Conservation (phyloP, 2,113 vertebrate species). For the Oncorhynchus keta region DNA sequence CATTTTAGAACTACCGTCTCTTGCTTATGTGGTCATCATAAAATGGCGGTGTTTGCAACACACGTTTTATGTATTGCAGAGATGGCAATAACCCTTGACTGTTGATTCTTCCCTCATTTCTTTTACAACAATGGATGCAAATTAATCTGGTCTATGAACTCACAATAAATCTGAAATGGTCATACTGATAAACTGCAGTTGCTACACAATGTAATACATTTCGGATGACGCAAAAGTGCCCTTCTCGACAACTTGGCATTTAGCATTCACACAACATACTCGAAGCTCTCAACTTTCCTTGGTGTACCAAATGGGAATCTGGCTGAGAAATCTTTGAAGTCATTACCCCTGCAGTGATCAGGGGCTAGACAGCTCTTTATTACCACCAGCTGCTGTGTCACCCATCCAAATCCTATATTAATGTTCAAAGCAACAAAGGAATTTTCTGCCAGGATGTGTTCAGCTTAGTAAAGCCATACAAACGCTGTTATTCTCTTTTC, state of each 20-base stretch:
- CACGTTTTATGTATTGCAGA: no score
- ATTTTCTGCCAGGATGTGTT: slow-evolving; percentile 34
- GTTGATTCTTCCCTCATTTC: no score
- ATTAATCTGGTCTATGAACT: no score
- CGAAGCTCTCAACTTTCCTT: slow-evolving; percentile 26
- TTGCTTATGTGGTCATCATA: no score
- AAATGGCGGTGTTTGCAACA: no score
- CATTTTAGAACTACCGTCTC: no score
- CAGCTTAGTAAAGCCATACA: slow-evolving; percentile 43
- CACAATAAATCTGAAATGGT: no score
- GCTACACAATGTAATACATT: background rate
- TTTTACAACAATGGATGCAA: no score
- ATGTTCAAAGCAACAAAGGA: slow-evolving; percentile 38
- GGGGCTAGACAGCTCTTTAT: slow-evolving; percentile 33
- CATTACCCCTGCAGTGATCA: slow-evolving; percentile 41
- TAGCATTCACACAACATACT: slow-evolving; percentile 37
- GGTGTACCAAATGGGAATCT: slow-evolving; percentile 52
- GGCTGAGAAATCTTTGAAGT: slow-evolving; percentile 54
- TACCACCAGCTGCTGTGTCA: slow-evolving; percentile 54
- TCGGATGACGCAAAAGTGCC: background rate
- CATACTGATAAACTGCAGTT: background rate
- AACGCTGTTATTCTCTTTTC: slow-evolving; percentile 21
- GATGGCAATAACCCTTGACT: no score
- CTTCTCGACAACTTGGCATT: slow-evolving; percentile 24
- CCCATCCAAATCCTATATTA: slow-evolving; percentile 37